Conservation (phyloP, 2,113 vertebrate species). For the Podarcis raffonei region DNA sequence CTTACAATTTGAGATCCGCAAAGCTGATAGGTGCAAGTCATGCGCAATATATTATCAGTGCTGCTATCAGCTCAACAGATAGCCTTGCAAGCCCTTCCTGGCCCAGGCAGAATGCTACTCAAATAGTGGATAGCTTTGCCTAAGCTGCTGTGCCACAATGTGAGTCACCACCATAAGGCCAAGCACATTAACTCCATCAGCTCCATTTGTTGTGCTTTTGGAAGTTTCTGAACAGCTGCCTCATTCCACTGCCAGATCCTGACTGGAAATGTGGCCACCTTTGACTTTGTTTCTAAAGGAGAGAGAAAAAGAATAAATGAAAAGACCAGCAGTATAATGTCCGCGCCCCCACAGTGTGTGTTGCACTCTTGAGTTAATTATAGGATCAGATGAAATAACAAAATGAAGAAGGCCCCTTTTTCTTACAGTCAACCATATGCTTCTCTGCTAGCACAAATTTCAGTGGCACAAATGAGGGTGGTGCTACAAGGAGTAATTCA, state of each 20-base stretch:
- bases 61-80: background rate
- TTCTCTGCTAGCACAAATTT: background rate
- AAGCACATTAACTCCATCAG: constrained; percentile 60
- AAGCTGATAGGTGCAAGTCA: background rate
- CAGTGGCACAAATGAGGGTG: background rate
- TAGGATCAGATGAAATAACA: background rate
- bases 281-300: constrained; percentile 49
- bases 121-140: constrained; percentile 25
- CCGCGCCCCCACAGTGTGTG: background rate
- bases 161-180: constrained; percentile 49
- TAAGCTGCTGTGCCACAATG: constrained; percentile 25
- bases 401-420: background rate
- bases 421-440: background rate
- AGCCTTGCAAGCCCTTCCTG: background rate
- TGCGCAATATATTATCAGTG: background rate
- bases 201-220: constrained; percentile 47
- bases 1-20: constrained; percentile 45
- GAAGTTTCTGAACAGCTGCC: constrained; percentile 70
- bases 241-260: constrained; percentile 23
- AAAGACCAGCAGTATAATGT: background rate
- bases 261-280: constrained; percentile 36
- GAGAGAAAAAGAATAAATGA: background rate
- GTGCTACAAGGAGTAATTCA: background rate
- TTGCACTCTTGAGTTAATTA: background rate
- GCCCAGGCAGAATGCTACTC: constrained; percentile 23